These are phyloP conservation scores for Pachymerium ferrugineum DNA, from an alignment of 2,888 invertebrate species.

Conservation along the genomic window DNA sequence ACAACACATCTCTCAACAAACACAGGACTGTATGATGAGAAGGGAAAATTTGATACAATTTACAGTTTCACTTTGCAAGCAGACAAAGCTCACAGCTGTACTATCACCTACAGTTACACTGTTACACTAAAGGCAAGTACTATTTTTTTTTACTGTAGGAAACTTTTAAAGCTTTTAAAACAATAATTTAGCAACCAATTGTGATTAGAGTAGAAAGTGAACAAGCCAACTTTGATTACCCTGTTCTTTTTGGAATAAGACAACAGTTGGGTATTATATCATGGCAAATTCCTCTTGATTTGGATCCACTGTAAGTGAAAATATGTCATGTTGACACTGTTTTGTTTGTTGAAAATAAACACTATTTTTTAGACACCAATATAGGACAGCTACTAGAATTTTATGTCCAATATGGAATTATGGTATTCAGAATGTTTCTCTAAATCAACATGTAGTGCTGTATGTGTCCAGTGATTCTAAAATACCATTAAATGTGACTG, in stretches of 20 bases:
- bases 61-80: background rate
- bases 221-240: constrained; percentile 23
- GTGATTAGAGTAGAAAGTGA: constrained; percentile 34
- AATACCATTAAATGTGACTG: background rate
- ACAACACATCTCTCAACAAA: no score
- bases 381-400: background rate
- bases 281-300: constrained; percentile 34
- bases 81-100: background rate
- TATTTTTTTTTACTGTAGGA: no score
- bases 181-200: constrained; percentile 32
- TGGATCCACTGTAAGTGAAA: background rate
- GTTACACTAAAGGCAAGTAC: background rate
- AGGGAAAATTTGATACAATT: background rate
- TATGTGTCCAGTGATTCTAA: background rate
- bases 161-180: no score
- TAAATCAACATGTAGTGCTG: background rate
- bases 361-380: constrained; percentile 55
- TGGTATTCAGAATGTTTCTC: background rate
- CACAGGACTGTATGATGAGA: background rate
- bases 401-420: background rate
- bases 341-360: no score
- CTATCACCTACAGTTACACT: background rate
- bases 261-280: constrained; percentile 35
- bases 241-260: constrained; percentile 34
- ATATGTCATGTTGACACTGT: constrained; percentile 45